These are phyloP conservation scores for Pachycephala philippinensis DNA, from an alignment of 2,113 vertebrate species.

Conservation along the genomic window DNA sequence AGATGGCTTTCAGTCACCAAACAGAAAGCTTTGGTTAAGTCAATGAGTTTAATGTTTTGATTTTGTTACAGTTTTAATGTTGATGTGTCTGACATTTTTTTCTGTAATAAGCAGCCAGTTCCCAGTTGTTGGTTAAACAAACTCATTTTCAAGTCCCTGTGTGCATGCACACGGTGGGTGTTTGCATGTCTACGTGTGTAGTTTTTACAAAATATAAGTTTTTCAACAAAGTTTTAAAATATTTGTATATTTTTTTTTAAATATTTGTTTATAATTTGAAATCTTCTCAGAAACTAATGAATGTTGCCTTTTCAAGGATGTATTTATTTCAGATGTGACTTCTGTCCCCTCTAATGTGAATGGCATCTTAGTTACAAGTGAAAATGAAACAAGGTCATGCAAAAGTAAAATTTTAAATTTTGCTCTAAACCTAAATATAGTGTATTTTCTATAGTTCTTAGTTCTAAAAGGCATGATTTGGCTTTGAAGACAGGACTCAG, in stretches of 20 bases:
- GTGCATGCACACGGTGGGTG: fast-evolving
- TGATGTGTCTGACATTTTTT: not conserved
- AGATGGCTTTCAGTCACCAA: not conserved
- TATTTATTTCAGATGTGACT: not conserved
- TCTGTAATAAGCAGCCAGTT: not conserved
- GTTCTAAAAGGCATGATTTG: not conserved
- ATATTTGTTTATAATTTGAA: not conserved
- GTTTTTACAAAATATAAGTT: not conserved
- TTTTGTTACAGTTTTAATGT: not conserved
- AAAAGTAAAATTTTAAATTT: not conserved
- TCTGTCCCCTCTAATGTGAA: not conserved
- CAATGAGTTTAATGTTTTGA: not conserved
- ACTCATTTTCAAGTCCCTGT: not conserved
- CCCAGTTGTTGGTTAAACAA: not conserved
- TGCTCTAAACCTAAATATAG: not conserved
- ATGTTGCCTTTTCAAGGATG: not conserved
- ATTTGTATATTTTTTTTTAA: not conserved
- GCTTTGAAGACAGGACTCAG: not conserved
- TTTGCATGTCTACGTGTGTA: not conserved
- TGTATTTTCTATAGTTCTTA: not conserved
- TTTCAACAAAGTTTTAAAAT: not conserved
- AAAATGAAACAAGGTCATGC: not conserved
- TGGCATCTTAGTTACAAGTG: not conserved
- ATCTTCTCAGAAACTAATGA: not conserved
- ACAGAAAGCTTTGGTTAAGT: not conserved